Base-by-base conservation (phyloP, 2,888 invertebrate genomes). In the Abrostola triplasia region DNA sequence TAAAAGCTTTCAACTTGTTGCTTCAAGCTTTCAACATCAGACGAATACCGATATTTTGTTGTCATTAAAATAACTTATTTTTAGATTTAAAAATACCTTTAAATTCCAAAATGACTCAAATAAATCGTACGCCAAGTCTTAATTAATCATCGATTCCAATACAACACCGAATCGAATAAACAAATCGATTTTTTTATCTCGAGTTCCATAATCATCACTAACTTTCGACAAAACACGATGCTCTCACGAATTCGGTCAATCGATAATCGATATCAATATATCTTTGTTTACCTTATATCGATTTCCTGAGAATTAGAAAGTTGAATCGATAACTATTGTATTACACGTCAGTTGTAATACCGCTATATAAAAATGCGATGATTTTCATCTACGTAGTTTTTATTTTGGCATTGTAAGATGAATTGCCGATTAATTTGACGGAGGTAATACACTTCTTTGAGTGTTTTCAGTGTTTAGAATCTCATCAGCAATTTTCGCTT, bases 231-330 rank as follows among this genome's bases (percentile, higher is more conserved):
- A 54, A 81, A 68, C 68, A 40, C 64, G 71, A 80, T 70, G 68
- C 65, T 54, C 62, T 73, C 81, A 80, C 77, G 75, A 79, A 68
- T 68, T 79, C 69, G 79, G 70, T 62, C 57, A 76, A 70, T 72
- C 64, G 70, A 74, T 77, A 80, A 76, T 67, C 77, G 55, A 53
- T 79, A 75, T 75, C 70, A 74, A 71, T 77, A 72, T 79, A 78
- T 78, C 75, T 76, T 76, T 83, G 82, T 82, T 82, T 81, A 83
- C 82, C 75, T 83, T 77, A 83, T 79, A 83, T 78, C 72, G 76
- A 72, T 80, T 76, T 81, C 67, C 59, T 79, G 59, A 62, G 82
- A 81, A 77, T 79, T 82, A 82, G 82, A 82, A 82, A 82, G 83
- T 79, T 66, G 54, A 58, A 58, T 72, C 63, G 54, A 66, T 51